Evolutionary conservation across 2,888 invertebrate genomes (phyloP), one percentile per base, ranked within the genome.

Genomic region (Gibbula magus): DNA sequence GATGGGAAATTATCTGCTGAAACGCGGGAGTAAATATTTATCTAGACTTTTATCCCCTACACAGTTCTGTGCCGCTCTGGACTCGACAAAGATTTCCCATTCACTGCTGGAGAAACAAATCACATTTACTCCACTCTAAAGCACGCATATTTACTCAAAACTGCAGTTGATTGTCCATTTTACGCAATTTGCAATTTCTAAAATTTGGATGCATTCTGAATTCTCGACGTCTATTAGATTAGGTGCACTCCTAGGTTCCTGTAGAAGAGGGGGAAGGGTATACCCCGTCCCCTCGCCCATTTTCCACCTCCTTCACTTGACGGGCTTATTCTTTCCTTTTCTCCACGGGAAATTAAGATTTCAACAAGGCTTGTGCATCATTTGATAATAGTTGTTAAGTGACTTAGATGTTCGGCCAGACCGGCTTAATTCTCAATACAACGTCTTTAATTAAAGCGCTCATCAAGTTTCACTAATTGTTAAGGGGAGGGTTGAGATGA

Each of bases 131-230:
- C 74, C 51, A 74, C 74, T 74, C 35, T 51, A 74, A 74, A 74
- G 74, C 74, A 39, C 45, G 74, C 39, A 18, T 74, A 74, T 74
- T 74, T 74, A 74, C 74, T 52, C 74, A 74, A 74, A 74, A 74
- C 74, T 39, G 74, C 74, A 51, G 39, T 22, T 51, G 74, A 74
- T 51, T 74, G 74, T 74, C 25, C 74, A 74, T 74, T 74, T 74
- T 74, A 74, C 74, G 74, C 74, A 74, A 74, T 74, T 74, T 74
- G 51, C 74, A 52, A 74, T 74, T 74, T 74, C 51, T 13, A 74
- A 74, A 74, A 74, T 74, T 74, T 74, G 51, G 51, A 74, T 51
- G 45, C 74, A 74, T 74, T 74, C 74, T 39, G 16, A 74, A 39
- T 39, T 52, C 18, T 22, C 74, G 45, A 8, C 16, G n/a, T n/a